phyloP scores from a whole-genome alignment of 2,113 vertebrate species.

The Aspidoscelis tigris region DNA sequence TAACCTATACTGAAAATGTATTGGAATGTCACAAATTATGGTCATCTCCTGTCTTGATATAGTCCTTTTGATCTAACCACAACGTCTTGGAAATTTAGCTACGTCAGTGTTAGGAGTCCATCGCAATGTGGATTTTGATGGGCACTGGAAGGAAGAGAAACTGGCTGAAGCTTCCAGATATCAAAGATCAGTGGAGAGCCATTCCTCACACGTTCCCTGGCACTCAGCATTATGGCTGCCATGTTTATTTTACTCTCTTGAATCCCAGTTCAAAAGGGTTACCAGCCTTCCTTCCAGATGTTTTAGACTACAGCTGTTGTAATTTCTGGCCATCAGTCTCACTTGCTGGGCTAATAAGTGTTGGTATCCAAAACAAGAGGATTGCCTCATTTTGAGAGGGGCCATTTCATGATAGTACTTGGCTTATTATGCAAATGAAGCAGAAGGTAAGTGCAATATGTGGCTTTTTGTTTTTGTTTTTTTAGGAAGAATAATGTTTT shows the following conservation, averaged over 20 bases:
- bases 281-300: too few relatives aligned
- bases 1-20: neutral
- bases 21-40: neutral
- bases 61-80: neutral
- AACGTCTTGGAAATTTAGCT: too few relatives aligned
- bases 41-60: too few relatives aligned
- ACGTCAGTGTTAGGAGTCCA: too few relatives aligned
- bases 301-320: too few relatives aligned
- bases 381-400: neutral
- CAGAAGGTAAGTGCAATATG: neutral
- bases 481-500: constrained; percentile 69
- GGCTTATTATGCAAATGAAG: neutral
- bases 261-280: too few relatives aligned
- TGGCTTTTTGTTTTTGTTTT: neutral
- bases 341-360: too few relatives aligned
- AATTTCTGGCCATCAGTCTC: too few relatives aligned
- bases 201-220: too few relatives aligned
- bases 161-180: neutral
- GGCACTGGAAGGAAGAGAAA: neutral
- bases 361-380: neutral
- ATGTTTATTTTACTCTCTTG: too few relatives aligned
- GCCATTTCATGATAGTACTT: neutral
- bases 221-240: too few relatives aligned
- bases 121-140: neutral
- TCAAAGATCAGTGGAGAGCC: too few relatives aligned